phyloP scores from a whole-genome alignment of 2,113 vertebrate species.

The Protobothrops mucrosquamatus region DNA sequence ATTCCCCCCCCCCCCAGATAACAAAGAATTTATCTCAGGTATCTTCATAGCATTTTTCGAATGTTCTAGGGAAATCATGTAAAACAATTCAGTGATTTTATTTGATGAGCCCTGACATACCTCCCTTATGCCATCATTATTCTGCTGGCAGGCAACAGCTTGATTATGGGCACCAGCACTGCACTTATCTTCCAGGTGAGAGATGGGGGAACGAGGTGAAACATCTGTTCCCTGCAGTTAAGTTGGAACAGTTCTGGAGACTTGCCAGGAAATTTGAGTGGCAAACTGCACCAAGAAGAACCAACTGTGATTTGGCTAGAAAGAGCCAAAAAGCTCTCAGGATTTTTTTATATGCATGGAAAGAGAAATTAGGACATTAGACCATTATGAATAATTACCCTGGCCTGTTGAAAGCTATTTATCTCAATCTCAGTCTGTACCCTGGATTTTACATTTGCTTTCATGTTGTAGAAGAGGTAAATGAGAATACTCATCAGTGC shows the following conservation, averaged over 20 bases:
- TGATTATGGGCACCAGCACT: neutral
- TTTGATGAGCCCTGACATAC: slow-evolving; percentile 41
- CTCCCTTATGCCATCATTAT: slow-evolving; percentile 45
- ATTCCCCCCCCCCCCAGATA: neutral
- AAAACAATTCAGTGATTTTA: slow-evolving; percentile 43
- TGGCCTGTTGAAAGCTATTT: neutral
- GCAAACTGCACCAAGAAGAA: neutral
- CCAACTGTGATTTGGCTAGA: neutral
- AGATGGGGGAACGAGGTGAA: slow-evolving; percentile 32
- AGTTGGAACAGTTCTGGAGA: slow-evolving; percentile 26
- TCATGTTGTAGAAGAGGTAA: neutral
- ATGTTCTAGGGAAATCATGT: slow-evolving; percentile 22
- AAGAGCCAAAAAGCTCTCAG: neutral
- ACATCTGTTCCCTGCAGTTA: slow-evolving; percentile 41
- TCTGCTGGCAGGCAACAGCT: slow-evolving; percentile 49
- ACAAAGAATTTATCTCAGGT: slow-evolving; percentile 4
- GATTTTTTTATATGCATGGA: neutral
- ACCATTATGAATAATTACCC: neutral
- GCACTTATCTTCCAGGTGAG: slow-evolving; percentile 36
- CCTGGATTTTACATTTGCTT: accelerated
- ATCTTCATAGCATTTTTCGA: slow-evolving; percentile 13
- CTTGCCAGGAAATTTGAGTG: slow-evolving; percentile 25
- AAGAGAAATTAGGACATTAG: slow-evolving; percentile 2
- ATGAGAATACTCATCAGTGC: neutral
- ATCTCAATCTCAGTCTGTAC: slow-evolving; percentile 4